These are phyloP conservation scores for Benthochromis sp. DNA, from an alignment of 2,113 vertebrate genomes.

Conservation along the genomic window DNA sequence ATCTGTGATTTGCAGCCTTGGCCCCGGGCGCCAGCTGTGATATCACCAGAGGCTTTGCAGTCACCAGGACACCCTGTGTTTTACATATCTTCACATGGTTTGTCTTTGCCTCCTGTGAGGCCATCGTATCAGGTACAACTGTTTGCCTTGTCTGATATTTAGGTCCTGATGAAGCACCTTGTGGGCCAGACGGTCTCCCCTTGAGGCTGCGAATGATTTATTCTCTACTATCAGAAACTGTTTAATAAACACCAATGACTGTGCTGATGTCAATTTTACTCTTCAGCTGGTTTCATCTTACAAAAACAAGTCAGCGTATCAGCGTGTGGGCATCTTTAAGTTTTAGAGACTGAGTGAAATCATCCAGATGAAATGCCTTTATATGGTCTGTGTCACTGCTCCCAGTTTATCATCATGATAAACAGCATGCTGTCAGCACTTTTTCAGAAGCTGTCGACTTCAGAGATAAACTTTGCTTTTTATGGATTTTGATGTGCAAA, in stretches of 20 bases:
- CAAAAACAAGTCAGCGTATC: background rate
- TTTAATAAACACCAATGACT: background rate
- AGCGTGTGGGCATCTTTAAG: background rate
- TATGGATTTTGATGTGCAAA: background rate
- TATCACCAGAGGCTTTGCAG: slow-evolving; percentile 38
- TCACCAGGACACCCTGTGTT: background rate
- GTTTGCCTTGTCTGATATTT: background rate
- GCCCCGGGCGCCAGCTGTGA: slow-evolving; percentile 15
- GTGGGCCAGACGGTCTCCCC: background rate
- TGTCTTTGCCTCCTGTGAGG: background rate
- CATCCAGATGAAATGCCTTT: background rate
- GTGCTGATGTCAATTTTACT: background rate
- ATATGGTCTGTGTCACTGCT: background rate
- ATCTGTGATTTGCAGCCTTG: slow-evolving; percentile 60
- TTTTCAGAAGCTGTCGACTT: background rate
- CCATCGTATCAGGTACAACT: background rate
- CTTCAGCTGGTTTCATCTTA: background rate
- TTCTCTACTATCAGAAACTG: background rate
- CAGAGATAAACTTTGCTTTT: background rate
- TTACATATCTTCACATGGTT: slow-evolving; percentile 27
- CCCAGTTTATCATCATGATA: background rate
- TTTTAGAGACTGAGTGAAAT: background rate
- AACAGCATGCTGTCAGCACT: background rate
- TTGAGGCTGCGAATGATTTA: background rate
- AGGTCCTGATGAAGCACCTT: background rate